These are phyloP conservation scores for Copsychus sechellarum DNA, from an alignment of 2,113 vertebrate species.

Conservation along the genomic window DNA sequence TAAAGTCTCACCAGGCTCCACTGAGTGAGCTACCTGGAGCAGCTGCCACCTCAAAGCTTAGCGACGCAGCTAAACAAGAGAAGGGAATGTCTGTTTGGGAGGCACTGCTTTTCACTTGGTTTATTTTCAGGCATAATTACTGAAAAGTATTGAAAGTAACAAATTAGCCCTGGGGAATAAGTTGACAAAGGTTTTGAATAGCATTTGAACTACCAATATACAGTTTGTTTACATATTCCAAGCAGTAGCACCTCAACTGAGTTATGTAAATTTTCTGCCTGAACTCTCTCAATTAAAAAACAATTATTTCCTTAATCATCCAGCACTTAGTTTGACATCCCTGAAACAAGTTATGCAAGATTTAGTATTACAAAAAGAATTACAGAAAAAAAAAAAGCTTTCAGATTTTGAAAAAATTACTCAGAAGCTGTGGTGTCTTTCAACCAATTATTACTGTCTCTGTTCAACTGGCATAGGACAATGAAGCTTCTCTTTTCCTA, in stretches of 20 bases:
- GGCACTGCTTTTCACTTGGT: neutral
- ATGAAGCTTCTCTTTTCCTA: neutral
- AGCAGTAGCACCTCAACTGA: neutral
- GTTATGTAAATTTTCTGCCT: neutral
- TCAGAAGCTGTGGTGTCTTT: neutral
- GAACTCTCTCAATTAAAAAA: neutral
- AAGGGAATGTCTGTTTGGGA: neutral
- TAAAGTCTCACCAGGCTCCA: neutral
- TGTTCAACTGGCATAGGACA: neutral
- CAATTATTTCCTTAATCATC: neutral
- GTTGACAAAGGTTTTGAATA: neutral
- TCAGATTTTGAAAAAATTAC: neutral
- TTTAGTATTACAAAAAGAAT: neutral
- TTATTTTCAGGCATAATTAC: neutral
- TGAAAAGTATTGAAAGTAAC: neutral
- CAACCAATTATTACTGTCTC: neutral
- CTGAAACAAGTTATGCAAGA: neutral
- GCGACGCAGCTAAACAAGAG: neutral
- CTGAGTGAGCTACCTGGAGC: neutral
- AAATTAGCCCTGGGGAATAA: neutral
- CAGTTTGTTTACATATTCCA: neutral
- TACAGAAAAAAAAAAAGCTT: neutral
- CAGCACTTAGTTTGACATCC: neutral
- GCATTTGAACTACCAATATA: neutral
- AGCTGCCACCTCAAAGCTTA: neutral